Percentiles rank a stretch among this genome's conserved stretches.
phyloP scores from a whole-genome alignment of 2,888 invertebrate genomes.

The Eubasilissa splendida region DNA sequence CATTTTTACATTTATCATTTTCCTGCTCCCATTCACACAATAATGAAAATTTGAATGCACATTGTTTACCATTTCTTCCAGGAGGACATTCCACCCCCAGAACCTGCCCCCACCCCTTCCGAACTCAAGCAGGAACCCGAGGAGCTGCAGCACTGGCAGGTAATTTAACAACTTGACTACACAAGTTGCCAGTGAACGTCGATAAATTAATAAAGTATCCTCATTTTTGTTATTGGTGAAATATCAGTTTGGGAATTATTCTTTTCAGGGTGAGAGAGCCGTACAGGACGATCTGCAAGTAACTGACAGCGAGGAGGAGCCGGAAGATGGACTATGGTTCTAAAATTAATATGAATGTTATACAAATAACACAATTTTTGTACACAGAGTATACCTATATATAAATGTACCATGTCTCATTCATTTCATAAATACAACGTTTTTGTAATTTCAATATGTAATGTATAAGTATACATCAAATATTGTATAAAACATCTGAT shows the following conservation, averaged over 20 bases:
- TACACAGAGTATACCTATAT: too few species aligned
- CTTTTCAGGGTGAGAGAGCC: constrained; percentile 68
- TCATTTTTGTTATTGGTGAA: not conserved
- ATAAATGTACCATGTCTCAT: too few species aligned
- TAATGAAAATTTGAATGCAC: too few species aligned
- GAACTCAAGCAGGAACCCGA: constrained; percentile 72
- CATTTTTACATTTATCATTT: not conserved
- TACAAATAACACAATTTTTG: too few species aligned
- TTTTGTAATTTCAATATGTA: too few species aligned
- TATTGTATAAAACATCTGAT: too few species aligned
- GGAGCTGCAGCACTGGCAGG: constrained; percentile 67
- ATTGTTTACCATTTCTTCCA: not conserved
- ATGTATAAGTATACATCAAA: too few species aligned
- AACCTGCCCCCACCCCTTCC: constrained; percentile 58
- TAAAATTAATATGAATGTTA: constrained; percentile 59
- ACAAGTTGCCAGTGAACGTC: too few species aligned
- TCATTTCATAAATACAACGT: too few species aligned
- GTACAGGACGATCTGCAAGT: constrained; percentile 72
- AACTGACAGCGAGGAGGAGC: constrained; percentile 72
- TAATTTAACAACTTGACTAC: constrained; percentile 53
- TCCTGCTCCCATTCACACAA: too few species aligned
- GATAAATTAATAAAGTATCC: not conserved
- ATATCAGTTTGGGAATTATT: not conserved
- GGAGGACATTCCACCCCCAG: constrained; percentile 17
- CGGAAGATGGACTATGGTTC: constrained; percentile 72